A percentile compares a stretch with the other conserved stretches of the same genome.
phyloP scores from a whole-genome alignment of 2,113 vertebrate genomes.

The Aldabrachelys gigantea region DNA sequence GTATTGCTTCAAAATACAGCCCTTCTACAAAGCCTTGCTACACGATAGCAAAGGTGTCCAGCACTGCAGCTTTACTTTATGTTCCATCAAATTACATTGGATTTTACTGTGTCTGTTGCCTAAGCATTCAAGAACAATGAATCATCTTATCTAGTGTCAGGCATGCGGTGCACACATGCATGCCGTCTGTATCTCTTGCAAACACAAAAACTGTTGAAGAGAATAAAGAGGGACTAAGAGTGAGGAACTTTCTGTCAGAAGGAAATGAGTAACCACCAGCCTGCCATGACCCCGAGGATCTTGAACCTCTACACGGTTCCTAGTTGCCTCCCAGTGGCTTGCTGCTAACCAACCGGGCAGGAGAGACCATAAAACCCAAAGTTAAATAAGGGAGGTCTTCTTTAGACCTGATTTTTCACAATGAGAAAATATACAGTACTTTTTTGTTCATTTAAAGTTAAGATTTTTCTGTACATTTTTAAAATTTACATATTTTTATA shows the following conservation, averaged over 20 bases:
- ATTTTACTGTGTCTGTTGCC: not conserved
- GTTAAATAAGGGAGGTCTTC: not conserved
- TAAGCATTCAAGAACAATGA: not conserved
- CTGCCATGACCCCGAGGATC: not conserved
- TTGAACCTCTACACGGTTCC: not conserved
- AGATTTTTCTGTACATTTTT: constrained; percentile 83
- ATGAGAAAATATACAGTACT: constrained; percentile 84
- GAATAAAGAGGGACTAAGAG: not conserved
- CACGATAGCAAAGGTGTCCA: not conserved
- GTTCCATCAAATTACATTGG: not conserved
- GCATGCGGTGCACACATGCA: not conserved
- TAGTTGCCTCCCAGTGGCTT: not conserved
- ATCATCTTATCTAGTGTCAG: not conserved
- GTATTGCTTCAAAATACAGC: not conserved
- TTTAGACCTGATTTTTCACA: not conserved
- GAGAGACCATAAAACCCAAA: not conserved
- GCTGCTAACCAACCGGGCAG: not conserved
- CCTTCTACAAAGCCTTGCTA: not conserved
- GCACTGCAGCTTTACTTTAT: not conserved
- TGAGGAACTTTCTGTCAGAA: not conserved
- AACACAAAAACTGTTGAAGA: rapidly evolving
- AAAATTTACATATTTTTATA: constrained; percentile 79
- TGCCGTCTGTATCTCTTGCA: not conserved
- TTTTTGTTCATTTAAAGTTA: constrained; percentile 85
- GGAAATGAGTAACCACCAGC: rapidly evolving